phyloP scores from a whole-genome alignment of 37 sponge, comb jelly and placozoan species.

The Cladorhizidae sp. region DNA sequence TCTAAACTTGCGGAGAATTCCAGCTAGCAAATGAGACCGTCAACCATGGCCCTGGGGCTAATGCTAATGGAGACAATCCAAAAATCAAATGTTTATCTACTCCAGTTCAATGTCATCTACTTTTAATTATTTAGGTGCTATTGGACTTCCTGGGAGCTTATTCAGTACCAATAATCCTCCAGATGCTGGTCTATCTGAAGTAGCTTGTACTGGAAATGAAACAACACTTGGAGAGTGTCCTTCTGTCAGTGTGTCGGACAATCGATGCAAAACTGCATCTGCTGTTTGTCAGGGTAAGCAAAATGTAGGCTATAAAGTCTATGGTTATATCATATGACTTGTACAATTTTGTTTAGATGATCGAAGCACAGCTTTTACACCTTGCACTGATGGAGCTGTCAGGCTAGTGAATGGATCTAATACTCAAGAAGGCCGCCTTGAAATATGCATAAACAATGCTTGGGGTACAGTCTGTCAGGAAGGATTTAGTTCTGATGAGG shows the following conservation, averaged over 20 bases:
- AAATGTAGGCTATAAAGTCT: background rate
- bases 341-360: background rate
- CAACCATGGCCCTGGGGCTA: too few relatives aligned
- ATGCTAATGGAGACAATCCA: too few relatives aligned
- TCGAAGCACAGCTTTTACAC: background rate
- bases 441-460: constrained; percentile 51
- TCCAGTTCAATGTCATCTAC: too few relatives aligned
- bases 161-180: background rate
- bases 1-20: too few relatives aligned
- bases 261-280: constrained; percentile 24
- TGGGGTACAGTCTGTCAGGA: constrained; percentile 53
- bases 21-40: too few relatives aligned
- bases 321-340: background rate
- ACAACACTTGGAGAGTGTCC: constrained; percentile 1
- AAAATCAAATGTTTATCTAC: too few relatives aligned
- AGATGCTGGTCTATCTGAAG: background rate
- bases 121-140: constrained; percentile 1
- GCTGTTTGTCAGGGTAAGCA: constrained; percentile 34
- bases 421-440: constrained; percentile 38
- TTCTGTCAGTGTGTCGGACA: background rate
- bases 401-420: constrained; percentile 22
- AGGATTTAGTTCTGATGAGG: constrained; percentile 23
- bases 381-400: constrained; percentile 20
- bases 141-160: constrained; percentile 9
- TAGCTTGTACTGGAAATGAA: constrained; percentile 35